Percentiles rank a stretch among this genome's conserved stretches.
Conservation (phyloP, 2,113 vertebrate species). For the Atlantisia rogersi region DNA sequence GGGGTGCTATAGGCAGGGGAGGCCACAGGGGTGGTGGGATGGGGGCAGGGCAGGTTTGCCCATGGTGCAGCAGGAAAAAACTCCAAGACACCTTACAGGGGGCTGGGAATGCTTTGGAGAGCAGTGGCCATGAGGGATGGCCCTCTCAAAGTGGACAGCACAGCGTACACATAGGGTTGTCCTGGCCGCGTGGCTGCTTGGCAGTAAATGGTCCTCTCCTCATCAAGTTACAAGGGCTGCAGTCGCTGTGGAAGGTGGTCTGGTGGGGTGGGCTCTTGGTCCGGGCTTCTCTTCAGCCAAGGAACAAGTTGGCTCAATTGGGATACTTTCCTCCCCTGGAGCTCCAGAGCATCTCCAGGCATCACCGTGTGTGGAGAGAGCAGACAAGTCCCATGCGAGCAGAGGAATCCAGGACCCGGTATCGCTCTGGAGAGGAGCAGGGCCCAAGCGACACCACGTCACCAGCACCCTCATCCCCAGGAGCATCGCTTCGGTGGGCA, state of each 20-base stretch:
- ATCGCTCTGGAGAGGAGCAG: rapidly evolving
- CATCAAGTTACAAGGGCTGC: neutral
- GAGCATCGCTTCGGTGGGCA: rapidly evolving
- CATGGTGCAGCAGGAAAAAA: neutral
- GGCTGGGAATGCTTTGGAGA: neutral
- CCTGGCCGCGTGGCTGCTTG: neutral
- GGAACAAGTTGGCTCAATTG: neutral
- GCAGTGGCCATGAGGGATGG: neutral
- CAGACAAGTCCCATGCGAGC: rapidly evolving
- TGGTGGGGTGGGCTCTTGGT: neutral
- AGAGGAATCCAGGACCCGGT: neutral
- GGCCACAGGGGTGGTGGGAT: neutral
- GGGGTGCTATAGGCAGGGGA: neutral
- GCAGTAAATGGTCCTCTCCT: neutral
- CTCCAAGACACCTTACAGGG: rapidly evolving
- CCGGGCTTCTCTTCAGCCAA: neutral
- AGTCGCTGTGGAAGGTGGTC: neutral
- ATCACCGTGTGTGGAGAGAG: neutral
- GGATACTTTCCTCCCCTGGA: neutral
- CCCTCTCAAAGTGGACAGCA: neutral
- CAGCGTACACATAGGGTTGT: rapidly evolving
- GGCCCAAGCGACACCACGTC: rapidly evolving
- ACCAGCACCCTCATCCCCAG: neutral
- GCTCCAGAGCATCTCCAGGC: neutral
- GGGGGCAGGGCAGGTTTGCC: neutral